Evolutionary conservation across 2,888 invertebrate genomes (phyloP), one percentile per base, ranked within the genome.

Genomic region (Melanotus villosus): DNA sequence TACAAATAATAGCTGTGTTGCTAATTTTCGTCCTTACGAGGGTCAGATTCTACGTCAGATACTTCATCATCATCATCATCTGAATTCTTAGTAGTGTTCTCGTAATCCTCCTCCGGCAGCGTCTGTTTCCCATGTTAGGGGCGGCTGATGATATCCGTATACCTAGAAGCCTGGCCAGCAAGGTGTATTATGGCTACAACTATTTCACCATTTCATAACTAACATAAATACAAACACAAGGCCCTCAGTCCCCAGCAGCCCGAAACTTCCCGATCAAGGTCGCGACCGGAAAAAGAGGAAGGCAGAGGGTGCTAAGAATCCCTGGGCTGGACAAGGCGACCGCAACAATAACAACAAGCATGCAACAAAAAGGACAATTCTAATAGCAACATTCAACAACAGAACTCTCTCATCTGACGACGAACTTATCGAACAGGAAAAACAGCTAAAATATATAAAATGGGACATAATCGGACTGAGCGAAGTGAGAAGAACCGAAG

Each of bases 241-340:
- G 43, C 43, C 43, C 43, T 43, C n/a, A 43, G 43, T 43, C 43
- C 19, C 43, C 43, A 43, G 43, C 43, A 43, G 16, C 43, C 43
- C 18, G 16, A 43, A 16, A 43, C 43, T 43, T 43, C 19, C 16
- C 43, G 43, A 43, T 43, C 43, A 43, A 18, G 43, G 43, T 19
- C 18, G 18, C 43, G 43, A 43, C 10, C 19, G 19, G 43, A 43
- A 18, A 43, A 43, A 43, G 43, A 43, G 43, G 10, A 43, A 19
- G 19, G 43, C 18, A 43, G 18, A 43, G 43, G 18, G 19, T 43
- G 43, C 43, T 43, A 43, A 43, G 43, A 43, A 43, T 16, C 19
- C 3, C 18, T 43, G 43, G 43, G 43, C 3, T 43, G 19, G 43
- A 16, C 43, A 43, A 18, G 43, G 43, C 43, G 5, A 19, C 43